A percentile compares a stretch with the other conserved stretches of the same genome.
These are phyloP conservation scores for Acromyrmex charruanus DNA, from an alignment of 1,140 invertebrate species.

Conservation along the genomic window DNA sequence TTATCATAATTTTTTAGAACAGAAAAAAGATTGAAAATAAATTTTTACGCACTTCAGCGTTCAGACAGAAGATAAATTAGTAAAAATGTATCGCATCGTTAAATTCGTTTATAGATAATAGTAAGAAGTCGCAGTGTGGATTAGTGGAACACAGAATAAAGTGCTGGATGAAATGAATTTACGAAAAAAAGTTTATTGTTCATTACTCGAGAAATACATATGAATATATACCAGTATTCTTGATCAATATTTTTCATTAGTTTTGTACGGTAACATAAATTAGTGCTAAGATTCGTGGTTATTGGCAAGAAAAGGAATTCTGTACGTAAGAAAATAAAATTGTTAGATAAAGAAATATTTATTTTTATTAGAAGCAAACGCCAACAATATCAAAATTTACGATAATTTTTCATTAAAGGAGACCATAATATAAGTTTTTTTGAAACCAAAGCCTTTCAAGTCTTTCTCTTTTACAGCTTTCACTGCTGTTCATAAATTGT, in stretches of 20 bases:
- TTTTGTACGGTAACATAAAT: conserved; percentile 3
- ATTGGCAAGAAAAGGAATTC: neutral
- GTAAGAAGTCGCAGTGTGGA: conserved; percentile 50
- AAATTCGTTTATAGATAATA: conserved; percentile 33
- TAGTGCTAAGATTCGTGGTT: neutral
- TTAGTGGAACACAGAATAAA: conserved; percentile 51
- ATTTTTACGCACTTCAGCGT: neutral
- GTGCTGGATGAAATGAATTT: neutral
- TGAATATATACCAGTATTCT: neutral
- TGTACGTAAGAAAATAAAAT: neutral
- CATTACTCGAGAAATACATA: neutral
- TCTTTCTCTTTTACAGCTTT: conserved; percentile 17
- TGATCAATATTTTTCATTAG: neutral
- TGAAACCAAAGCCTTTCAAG: neutral
- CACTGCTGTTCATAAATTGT: neutral
- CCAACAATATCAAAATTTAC: neutral
- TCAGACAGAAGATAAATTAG: neutral
- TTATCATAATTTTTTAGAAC: neutral
- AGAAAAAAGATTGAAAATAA: neutral
- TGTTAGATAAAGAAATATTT: neutral
- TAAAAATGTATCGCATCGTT: conserved; percentile 38
- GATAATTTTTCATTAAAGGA: neutral
- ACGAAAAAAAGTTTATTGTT: conserved; percentile 37
- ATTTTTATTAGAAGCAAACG: neutral
- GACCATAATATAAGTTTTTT: conserved; percentile 23